Conservation (phyloP, 2,888 invertebrate genomes). For the Emesis furor region DNA sequence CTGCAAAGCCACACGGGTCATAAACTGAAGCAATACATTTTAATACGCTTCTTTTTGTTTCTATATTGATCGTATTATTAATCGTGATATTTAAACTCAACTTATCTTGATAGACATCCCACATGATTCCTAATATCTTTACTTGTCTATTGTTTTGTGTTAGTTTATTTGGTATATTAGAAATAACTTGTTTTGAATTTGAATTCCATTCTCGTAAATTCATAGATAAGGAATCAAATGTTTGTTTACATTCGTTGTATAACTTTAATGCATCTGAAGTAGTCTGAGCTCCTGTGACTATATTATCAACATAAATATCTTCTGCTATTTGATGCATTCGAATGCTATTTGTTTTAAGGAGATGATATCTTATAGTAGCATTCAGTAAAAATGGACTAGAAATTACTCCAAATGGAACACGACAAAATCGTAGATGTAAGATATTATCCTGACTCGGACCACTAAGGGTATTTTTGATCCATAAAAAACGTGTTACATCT, state of each 20-base stretch:
- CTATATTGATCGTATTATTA: background rate
- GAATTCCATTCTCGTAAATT: slow-evolving; percentile 21
- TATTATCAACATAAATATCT: slow-evolving; percentile 51
- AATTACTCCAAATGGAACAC: slow-evolving; percentile 22
- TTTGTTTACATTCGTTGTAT: background rate
- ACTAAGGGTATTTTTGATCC: slow-evolving; percentile 54
- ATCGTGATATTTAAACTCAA: background rate
- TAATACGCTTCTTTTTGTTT: slow-evolving; percentile 29
- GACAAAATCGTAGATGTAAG: slow-evolving; percentile 49
- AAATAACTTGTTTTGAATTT: background rate
- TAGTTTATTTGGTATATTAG: background rate
- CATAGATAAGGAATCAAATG: slow-evolving; percentile 18
- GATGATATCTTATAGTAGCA: slow-evolving; percentile 50
- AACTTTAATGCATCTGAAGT: background rate
- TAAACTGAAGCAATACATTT: slow-evolving; percentile 31
- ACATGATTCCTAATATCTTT: background rate
- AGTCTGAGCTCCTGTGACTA: background rate
- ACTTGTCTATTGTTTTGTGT: background rate
- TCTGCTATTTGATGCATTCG: slow-evolving; percentile 4
- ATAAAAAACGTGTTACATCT: slow-evolving; percentile 72
- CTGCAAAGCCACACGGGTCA: slow-evolving; percentile 45
- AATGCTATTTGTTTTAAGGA: background rate
- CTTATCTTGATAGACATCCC: background rate
- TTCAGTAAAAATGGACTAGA: slow-evolving; percentile 65
- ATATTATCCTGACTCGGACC: slow-evolving; percentile 39